Base-by-base conservation (phyloP, 2,888 invertebrate species). In the Petrophora chlorosata region DNA sequence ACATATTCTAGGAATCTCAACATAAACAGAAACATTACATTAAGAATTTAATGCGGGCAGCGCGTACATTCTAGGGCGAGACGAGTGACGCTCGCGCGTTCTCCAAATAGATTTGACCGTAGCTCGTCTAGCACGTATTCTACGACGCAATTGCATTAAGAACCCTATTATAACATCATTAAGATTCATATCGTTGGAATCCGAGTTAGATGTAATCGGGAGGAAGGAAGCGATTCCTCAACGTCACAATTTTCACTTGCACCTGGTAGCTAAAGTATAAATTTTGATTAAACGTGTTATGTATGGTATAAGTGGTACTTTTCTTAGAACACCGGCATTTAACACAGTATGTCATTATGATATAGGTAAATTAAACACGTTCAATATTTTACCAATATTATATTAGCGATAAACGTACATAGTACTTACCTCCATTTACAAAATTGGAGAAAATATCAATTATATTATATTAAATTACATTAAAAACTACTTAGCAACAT, bases 401-500 rank as follows among this genome's bases (percentile, higher is more conserved):
- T 85, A 85, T 85, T 85, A 87, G 77, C 82, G 82, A 82, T 72
- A 56, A 49, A 82, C 78, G 77, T 82, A 80, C 68, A 43, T 76
- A 76, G 73, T 75, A 83, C 80, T 80, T 74, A 77, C 72, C 81
- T 79, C 74, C 77, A 63, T 66, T 70, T 64, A 76, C 75, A 79
- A 79, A 78, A 76, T 60, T 59, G 73, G 76, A 79, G 79, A 65
- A 80, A 82, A 81, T 80, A 82, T 74, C 75, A 73, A 82, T 81
- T 79, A 75, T 74, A 82, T 84, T 83, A 84, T 76, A 83, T 86
- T 85, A 85, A 84, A 85, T 85, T 86, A 85, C 75, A 78, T 85
- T 85, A 85, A 78, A 85, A 86, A 85, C 84, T 87, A 89, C 76
- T 77, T 85, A 85, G 73, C 80, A 88, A 87, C 76, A 84, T 83